Percentiles rank a stretch among this genome's conserved stretches.
Conservation (phyloP, 2,797 vertebrate genomes). For the Scomberomorus guttatus region DNA sequence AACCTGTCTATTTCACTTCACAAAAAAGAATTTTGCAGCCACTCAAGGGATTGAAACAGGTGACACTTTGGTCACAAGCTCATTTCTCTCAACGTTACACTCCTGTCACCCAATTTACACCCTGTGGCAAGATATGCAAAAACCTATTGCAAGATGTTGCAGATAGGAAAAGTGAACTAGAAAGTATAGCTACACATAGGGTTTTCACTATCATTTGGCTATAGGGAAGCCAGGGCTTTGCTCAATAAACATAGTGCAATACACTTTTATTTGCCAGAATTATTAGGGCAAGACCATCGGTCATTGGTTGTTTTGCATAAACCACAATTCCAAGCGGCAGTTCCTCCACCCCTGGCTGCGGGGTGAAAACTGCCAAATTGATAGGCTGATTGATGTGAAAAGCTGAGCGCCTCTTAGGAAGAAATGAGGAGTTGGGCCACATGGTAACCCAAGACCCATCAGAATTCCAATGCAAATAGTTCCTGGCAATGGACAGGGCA, state of each 20-base stretch:
- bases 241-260: neutral
- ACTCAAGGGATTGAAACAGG: constrained; percentile 55
- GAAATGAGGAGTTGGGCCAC: too few species aligned
- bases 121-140: constrained; percentile 57
- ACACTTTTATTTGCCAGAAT: neutral
- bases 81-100: constrained; percentile 55
- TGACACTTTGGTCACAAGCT: constrained; percentile 57
- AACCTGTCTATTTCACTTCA: constrained; percentile 39
- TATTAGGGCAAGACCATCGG: neutral
- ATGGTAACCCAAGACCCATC: too few species aligned
- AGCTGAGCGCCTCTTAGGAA: too few species aligned
- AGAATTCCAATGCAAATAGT: too few species aligned
- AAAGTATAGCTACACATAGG: neutral
- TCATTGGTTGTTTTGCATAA: constrained; percentile 10
- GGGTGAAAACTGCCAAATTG: too few species aligned
- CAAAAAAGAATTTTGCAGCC: constrained; percentile 30
- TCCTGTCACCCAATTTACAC: constrained; percentile 57
- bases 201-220: neutral
- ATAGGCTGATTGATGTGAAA: too few species aligned
- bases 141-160: constrained; percentile 44
- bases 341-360: too few species aligned
- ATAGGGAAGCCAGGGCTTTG: neutral
- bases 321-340: neutral
- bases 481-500: too few species aligned
- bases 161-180: constrained; percentile 13